A percentile compares a stretch with the other conserved stretches of the same genome.
These are phyloP conservation scores for Toxostoma redivivum DNA, from an alignment of 2,113 vertebrate species.

Conservation along the genomic window DNA sequence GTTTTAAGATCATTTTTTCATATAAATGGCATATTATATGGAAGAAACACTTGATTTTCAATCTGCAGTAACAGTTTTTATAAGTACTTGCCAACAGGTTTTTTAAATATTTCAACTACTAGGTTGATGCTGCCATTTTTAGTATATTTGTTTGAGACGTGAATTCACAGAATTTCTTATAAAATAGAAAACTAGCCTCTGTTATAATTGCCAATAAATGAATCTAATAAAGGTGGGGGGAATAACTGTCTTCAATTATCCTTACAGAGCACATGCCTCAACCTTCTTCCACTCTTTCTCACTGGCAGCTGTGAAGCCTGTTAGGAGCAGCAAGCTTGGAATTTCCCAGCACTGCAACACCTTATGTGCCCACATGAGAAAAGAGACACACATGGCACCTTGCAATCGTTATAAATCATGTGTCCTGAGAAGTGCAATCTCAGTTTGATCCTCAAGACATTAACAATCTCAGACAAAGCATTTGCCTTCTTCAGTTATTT, in stretches of 20 bases:
- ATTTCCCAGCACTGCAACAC: not conserved
- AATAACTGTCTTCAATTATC: not conserved
- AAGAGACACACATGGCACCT: not conserved
- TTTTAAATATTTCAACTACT: not conserved
- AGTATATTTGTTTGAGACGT: not conserved
- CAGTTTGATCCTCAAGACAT: not conserved
- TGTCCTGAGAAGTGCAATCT: not conserved
- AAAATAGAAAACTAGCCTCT: not conserved
- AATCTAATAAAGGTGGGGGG: not conserved
- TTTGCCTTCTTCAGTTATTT: not conserved
- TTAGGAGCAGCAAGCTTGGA: not conserved
- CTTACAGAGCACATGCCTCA: not conserved
- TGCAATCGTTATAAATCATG: not conserved
- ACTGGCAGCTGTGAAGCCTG: not conserved
- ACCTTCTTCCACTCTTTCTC: not conserved
- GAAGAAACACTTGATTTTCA: not conserved
- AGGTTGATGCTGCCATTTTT: not conserved
- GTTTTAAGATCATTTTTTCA: not conserved
- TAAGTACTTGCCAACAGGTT: not conserved
- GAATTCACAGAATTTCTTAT: not conserved
- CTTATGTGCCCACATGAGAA: not conserved
- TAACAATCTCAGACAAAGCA: not conserved
- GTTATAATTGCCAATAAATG: not conserved
- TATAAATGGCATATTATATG: not conserved
- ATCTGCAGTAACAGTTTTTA: not conserved